These are phyloP conservation scores for Lasioglossum lativentre DNA, from an alignment of 2,888 invertebrate genomes.

Conservation along the genomic window DNA sequence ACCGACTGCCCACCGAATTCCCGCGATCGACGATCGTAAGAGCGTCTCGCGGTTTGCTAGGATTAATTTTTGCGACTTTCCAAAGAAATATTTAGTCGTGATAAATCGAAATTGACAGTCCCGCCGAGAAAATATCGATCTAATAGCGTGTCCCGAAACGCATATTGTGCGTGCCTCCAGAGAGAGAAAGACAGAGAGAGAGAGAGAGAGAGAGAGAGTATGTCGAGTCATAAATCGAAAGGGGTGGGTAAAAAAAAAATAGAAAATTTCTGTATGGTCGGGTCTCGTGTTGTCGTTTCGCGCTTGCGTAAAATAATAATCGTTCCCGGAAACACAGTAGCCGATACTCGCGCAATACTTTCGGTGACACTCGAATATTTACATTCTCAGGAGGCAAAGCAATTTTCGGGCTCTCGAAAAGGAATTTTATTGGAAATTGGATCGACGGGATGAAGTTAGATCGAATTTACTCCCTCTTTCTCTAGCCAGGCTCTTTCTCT, in stretches of 20 bases:
- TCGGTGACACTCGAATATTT: not conserved
- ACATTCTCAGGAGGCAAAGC: slow-evolving; percentile 1
- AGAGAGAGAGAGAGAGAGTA: not conserved
- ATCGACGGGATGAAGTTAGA: not conserved
- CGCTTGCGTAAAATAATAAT: not conserved
- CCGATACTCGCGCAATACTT: not conserved
- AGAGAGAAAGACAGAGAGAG: not conserved
- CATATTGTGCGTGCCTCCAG: not conserved
- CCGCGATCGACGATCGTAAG: not conserved
- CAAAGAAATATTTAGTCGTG: not conserved
- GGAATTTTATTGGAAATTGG: slow-evolving; percentile 33
- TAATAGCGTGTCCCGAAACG: not conserved
- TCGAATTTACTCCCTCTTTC: slow-evolving; percentile 8
- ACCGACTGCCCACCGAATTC: not conserved
- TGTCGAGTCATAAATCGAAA: not conserved
- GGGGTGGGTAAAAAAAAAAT: not conserved
- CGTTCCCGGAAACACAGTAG: not conserved
- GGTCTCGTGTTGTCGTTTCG: not conserved
- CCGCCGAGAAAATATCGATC: not conserved
- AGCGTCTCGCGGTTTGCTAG: not conserved
- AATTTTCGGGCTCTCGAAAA: slow-evolving; percentile 5
- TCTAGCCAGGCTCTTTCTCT: not conserved
- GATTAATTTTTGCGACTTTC: not conserved
- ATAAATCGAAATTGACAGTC: not conserved
- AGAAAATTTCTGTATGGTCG: not conserved